Evolutionary conservation across 2,113 vertebrate species (phyloP), one percentile per base, ranked within the genome.

Genomic region (Piaya cayana): DNA sequence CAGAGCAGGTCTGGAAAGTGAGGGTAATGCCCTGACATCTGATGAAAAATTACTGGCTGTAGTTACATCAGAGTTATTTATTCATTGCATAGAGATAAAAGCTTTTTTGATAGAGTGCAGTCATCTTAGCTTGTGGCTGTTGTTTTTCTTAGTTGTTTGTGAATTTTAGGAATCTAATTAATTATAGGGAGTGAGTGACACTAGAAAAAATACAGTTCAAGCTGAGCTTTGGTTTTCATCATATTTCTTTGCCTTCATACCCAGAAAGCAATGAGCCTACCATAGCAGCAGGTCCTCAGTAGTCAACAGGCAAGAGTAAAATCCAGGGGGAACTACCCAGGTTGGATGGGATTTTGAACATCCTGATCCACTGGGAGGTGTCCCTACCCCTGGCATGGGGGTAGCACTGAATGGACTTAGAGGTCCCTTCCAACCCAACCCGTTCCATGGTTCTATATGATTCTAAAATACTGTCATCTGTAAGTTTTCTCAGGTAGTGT

Each of bases 41-140:
- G 90, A 93, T 88, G 72, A 96, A 93, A 75, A 96, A 86, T 65
- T 90, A 76, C 79, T 92, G 39, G 60, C 68, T 84, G 68, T 95
- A 67, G 93, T 84, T 96, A 96, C 20, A 15, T 94, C 90, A 95
- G 88, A 88, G 72, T 92, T 96, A 81, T 94, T 97, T 96, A 96
- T 96, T 95, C 82, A 84, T 80, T 67, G 82, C 86, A 86, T 43
- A 53, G 43, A 92, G 92, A 96, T 96, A 81, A 97, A 96, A 94
- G 94, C 64, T 53, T 93, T 93, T 77, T 72, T 90, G 76, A 94
- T 79, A 63, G 62, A 88, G 72, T 21, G 39, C 82, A 88, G 95
- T 94, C 82, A 91, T 94, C 84, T 80, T 91, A 88, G 92, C 83
- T 96, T 79, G 72, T 94, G 88, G 80, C 86, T 94, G 90, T 94